A percentile compares a stretch with the other conserved stretches of the same genome.
These are phyloP conservation scores for Pipistrellus pygmaeus DNA, from an alignment of 2,797 vertebrate genomes.

Conservation along the genomic window DNA sequence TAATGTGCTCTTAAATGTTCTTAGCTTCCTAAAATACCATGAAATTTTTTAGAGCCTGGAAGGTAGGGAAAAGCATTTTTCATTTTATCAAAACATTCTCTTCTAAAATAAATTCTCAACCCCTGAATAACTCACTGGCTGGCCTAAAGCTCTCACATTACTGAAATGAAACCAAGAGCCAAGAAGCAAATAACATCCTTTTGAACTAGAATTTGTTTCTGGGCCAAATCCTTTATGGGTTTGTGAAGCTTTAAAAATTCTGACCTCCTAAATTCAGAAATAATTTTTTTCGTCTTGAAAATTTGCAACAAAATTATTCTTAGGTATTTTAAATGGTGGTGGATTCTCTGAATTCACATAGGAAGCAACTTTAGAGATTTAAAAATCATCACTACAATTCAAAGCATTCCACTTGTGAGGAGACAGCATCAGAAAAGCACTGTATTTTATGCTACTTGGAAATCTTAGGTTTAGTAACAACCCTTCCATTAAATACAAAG, in stretches of 20 bases:
- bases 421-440: not conserved
- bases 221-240: not conserved
- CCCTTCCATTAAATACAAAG: constrained; percentile 32
- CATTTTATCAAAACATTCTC: constrained; percentile 6
- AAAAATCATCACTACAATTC: constrained; percentile 30
- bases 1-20: not conserved
- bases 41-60: constrained; percentile 16
- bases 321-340: constrained; percentile 5
- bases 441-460: constrained; percentile 55
- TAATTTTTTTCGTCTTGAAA: constrained; percentile 26
- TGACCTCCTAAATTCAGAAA: constrained; percentile 21
- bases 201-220: not conserved
- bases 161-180: not conserved
- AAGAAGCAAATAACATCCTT: not conserved
- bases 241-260: constrained; percentile 42
- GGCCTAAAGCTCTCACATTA: constrained; percentile 32
- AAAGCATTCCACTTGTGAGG: constrained; percentile 6
- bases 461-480: constrained; percentile 40
- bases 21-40: not conserved
- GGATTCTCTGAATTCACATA: constrained; percentile 44
- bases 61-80: constrained; percentile 19
- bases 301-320: not conserved
- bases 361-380: constrained; percentile 28
- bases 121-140: not conserved
- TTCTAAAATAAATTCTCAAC: constrained; percentile 35